Evolutionary conservation across 2,113 vertebrate genomes (phyloP), one percentile per base, ranked within the genome.

Genomic region (Equus przewalskii): DNA sequence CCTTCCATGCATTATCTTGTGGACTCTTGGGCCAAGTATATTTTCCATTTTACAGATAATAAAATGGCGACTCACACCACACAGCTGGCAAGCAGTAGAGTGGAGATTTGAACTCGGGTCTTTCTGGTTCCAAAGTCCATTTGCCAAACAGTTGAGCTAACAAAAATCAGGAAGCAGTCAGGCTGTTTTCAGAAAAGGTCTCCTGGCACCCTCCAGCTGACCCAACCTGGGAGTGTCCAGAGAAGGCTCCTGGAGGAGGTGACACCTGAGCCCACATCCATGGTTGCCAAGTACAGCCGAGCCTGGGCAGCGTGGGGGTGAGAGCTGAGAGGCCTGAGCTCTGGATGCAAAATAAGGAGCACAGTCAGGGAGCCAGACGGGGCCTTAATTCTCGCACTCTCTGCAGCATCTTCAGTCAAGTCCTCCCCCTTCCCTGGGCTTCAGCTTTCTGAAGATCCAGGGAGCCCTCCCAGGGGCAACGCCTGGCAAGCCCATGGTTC

Each of bases 341-440:
- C 62, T 15, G 13, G 69, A 21, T 0, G 0, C 15, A 26, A 0
- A 13, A 5, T 7, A 3, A 28, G 13, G 11, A 75, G 6, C n/a
- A 41, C 13, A 9, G 62, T 4, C 82, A 30, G 1, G 67, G 46
- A 49, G 11, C 12, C n/a, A 16, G 21, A 30, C 1, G 0, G 41
- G 26, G 16, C n/a, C 62, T 72, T 60, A 5, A 18, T 3, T 16
- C 30, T 12, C 5, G 58, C 33, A 4, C 6, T 30, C 13, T 33
- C 76, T 73, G 41, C 18, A 7, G 41, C n/a, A 3, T 49, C 33
- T 69, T n/a, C 41, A 14, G 6, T 28, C 0, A 11, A n/a, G 22
- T 76, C 36, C 44, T 33, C 64, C 54, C 26, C 7, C 22, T 13
- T 65, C 41, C 33, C 58, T 5, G 12, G 41, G 11, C 26, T 15